phyloP scores from a whole-genome alignment of 1,140 invertebrate genomes.

The Chironomus striatipennis region DNA sequence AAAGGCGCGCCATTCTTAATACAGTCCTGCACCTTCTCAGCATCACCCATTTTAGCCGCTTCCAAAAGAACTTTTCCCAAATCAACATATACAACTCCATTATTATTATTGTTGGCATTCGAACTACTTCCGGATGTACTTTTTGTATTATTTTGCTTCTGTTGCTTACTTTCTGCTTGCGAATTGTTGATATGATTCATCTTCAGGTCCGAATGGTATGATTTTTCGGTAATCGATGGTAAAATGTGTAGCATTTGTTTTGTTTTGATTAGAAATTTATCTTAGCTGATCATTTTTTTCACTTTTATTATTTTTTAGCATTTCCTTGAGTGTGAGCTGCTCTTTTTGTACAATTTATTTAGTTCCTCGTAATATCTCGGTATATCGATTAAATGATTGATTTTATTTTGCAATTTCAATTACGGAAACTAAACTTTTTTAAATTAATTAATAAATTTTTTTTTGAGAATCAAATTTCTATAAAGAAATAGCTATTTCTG shows the following conservation, averaged over 20 bases:
- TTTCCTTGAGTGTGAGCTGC: not conserved
- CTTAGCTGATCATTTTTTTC: not conserved
- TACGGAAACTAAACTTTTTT: not conserved
- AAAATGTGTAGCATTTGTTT: not conserved
- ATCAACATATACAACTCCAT: conserved; percentile 44
- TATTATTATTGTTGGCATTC: conserved; percentile 11
- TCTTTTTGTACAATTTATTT: not conserved
- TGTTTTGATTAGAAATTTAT: conserved; percentile 9
- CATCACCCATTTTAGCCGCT: conserved; percentile 68
- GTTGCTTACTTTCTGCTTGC: not conserved
- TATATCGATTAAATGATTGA: not conserved
- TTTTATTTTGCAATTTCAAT: not conserved
- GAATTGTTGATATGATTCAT: not conserved
- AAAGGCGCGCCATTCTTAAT: conserved; percentile 84
- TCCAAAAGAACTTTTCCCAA: conserved; percentile 74
- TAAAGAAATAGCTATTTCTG: too few species aligned
- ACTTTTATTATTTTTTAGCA: not conserved
- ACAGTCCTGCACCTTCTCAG: conserved; percentile 64
- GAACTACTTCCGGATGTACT: not conserved
- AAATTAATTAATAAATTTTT: too few species aligned
- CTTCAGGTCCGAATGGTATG: not conserved
- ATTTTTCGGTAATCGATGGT: not conserved
- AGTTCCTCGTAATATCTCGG: not conserved
- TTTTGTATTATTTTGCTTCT: not conserved
- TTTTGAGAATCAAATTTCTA: too few species aligned